These are phyloP conservation scores for Drosophila pseudotakahashii DNA, from an alignment of 2,888 invertebrate species.

Conservation along the genomic window DNA sequence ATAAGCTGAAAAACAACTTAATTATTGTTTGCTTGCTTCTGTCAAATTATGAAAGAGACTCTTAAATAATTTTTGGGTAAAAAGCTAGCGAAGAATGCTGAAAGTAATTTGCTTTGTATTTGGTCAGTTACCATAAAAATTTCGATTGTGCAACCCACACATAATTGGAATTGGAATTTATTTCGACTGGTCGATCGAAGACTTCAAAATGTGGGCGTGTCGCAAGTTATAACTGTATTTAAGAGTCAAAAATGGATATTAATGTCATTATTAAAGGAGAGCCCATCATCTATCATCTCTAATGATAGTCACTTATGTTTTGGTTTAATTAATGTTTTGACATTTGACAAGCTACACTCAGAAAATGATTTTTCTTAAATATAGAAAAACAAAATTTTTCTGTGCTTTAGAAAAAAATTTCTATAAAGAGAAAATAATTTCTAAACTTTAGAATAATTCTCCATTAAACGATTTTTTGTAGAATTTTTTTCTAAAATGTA, in stretches of 20 bases:
- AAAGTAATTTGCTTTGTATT: slow-evolving; percentile 64
- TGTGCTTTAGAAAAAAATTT: too few relatives aligned
- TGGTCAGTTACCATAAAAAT: slow-evolving; percentile 65
- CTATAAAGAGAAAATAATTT: too few relatives aligned
- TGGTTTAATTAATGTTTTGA: slow-evolving; percentile 2
- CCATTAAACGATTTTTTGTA: too few relatives aligned
- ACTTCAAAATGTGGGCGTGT: slow-evolving; percentile 35
- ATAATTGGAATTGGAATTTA: slow-evolving; percentile 41
- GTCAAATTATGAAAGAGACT: slow-evolving; percentile 34
- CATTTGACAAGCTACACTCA: too few relatives aligned
- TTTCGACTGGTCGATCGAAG: slow-evolving; percentile 14
- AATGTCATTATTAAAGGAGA: slow-evolving; percentile 47
- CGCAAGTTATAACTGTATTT: slow-evolving; percentile 39
- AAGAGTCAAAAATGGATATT: slow-evolving; percentile 28
- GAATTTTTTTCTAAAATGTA: too few relatives aligned
- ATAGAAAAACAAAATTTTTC: too few relatives aligned
- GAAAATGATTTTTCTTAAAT: too few relatives aligned
- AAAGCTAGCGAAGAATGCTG: slow-evolving; percentile 22
- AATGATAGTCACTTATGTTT: slow-evolving; percentile 13
- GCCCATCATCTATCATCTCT: slow-evolving; percentile 24
- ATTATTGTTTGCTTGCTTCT: slow-evolving; percentile 36
- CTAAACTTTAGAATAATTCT: too few relatives aligned
- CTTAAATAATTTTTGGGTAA: slow-evolving; percentile 42
- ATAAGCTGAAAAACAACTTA: slow-evolving; percentile 45
- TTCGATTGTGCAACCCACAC: slow-evolving; percentile 67